Evolutionary conservation across 2,888 invertebrate genomes (phyloP).

Genomic region (Laspeyria flexula): DNA sequence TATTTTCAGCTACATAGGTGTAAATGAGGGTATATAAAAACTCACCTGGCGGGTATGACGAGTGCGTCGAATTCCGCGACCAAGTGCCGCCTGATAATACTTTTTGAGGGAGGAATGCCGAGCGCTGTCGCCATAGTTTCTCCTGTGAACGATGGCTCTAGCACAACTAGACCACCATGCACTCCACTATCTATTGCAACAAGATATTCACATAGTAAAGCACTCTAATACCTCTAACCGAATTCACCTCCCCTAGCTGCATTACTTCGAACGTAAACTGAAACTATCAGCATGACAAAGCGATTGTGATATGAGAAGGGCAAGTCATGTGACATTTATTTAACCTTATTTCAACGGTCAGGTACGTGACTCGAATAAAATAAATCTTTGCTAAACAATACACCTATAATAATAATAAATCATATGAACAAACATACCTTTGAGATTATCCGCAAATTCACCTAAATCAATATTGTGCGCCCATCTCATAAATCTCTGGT

Average conservation of each 20-base stretch:
- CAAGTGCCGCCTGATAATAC: slow-evolving; percentile 96
- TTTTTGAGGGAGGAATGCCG: slow-evolving; percentile 96
- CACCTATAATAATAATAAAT: not conserved
- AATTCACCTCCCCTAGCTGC: not conserved
- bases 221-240: not conserved
- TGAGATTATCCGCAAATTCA: slow-evolving; percentile 96
- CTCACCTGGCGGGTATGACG: slow-evolving; percentile 96
- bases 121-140: slow-evolving; percentile 97
- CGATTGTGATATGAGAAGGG: not conserved
- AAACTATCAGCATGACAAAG: too few species aligned
- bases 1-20: slow-evolving; percentile 43
- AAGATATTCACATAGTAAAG: slow-evolving; percentile 13
- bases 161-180: slow-evolving; percentile 96
- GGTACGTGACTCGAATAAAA: slow-evolving; percentile 13
- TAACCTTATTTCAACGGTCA: not conserved
- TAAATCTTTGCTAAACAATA: slow-evolving; percentile 1
- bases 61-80: slow-evolving; percentile 96
- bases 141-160: slow-evolving; percentile 97
- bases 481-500: slow-evolving; percentile 97
- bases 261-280: too few species aligned
- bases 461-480: slow-evolving; percentile 96
- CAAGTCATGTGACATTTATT: not conserved
- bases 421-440: slow-evolving; percentile 88
- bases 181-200: slow-evolving; percentile 93
- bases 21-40: slow-evolving; percentile 26